Evolutionary conservation across 1,140 invertebrate species (phyloP).

Genomic region (Zaprionus tsacasi): DNA sequence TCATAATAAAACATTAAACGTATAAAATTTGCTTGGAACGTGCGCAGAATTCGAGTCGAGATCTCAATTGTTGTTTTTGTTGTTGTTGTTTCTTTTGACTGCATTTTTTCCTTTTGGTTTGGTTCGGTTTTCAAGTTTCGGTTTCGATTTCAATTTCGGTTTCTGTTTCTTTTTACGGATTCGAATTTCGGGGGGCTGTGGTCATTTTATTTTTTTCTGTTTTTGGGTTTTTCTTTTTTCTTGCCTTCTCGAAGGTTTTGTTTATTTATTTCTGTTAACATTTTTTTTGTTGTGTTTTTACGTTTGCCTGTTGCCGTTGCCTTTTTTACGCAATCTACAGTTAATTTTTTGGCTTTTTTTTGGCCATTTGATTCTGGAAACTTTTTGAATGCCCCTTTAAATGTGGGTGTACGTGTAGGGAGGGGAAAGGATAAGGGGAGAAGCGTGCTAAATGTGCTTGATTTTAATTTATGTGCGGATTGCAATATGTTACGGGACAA

Average conservation of each 20-base stretch:
- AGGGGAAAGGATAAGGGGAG: constrained; percentile 5
- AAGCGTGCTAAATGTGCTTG: constrained; percentile 21
- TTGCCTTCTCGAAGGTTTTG: constrained; percentile 58
- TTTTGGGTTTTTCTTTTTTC: constrained; percentile 10
- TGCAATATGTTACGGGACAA: constrained; percentile 61
- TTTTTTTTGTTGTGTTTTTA: constrained; percentile 36
- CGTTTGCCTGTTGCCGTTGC: constrained; percentile 28
- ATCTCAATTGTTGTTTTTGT: constrained; percentile 51
- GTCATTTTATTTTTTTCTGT: constrained; percentile 31
- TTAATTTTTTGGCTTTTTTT: constrained; percentile 52
- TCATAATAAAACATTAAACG: constrained; percentile 78
- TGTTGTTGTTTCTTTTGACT: constrained; percentile 15
- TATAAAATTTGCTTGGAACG: constrained; percentile 73
- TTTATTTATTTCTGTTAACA: constrained; percentile 56
- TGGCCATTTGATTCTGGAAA: constrained; percentile 61
- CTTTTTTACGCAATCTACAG: constrained; percentile 69
- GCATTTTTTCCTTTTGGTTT: constrained; percentile 49
- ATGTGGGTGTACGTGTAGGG: background rate
- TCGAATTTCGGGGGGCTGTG: constrained; percentile 40
- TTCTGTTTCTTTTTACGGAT: constrained; percentile 7
- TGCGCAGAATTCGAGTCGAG: constrained; percentile 64
- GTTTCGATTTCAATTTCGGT: constrained; percentile 47
- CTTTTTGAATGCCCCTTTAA: constrained; percentile 32
- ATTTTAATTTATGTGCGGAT: constrained; percentile 70
- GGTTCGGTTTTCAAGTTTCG: constrained; percentile 56